phyloP scores from a whole-genome alignment of 2,888 invertebrate genomes.

The Epiblema foenella region DNA sequence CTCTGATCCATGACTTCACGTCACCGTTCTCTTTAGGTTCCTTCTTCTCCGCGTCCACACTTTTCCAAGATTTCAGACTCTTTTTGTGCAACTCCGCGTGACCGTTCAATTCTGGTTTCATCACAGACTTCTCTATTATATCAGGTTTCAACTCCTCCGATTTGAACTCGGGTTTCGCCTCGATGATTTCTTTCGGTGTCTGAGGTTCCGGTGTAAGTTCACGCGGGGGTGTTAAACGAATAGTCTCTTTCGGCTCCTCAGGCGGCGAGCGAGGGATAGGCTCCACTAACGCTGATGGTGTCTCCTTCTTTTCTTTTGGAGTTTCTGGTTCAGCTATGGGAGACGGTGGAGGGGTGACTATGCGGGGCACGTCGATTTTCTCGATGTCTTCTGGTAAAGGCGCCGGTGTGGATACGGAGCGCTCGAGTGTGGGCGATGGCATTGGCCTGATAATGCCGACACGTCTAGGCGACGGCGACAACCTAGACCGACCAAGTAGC shows the following conservation, averaged over 20 bases:
- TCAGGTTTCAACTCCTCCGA: neutral
- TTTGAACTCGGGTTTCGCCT: neutral
- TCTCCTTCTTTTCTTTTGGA: constrained; percentile 56
- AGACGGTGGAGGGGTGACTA: constrained; percentile 56
- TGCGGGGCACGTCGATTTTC: constrained; percentile 50
- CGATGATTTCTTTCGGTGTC: constrained; percentile 33
- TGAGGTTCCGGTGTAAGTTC: constrained; percentile 39
- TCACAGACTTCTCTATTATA: constrained; percentile 43
- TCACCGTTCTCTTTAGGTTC: constrained; percentile 48
- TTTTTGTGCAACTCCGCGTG: constrained; percentile 52
- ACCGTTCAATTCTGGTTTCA: constrained; percentile 59
- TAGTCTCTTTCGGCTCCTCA: constrained; percentile 58
- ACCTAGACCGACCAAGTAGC: constrained; percentile 66
- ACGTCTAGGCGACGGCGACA: constrained; percentile 70
- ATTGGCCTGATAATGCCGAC: constrained; percentile 85
- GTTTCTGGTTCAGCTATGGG: constrained; percentile 71
- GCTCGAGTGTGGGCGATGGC: constrained; percentile 60
- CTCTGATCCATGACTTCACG: constrained; percentile 51
- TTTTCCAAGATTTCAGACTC: constrained; percentile 55
- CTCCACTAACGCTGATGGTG: constrained; percentile 75
- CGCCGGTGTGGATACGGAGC: constrained; percentile 47
- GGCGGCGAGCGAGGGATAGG: constrained; percentile 64
- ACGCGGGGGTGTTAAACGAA: constrained; percentile 52
- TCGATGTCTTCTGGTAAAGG: constrained; percentile 48
- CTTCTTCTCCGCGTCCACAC: constrained; percentile 62